Conservation (phyloP, 2,888 invertebrate species). For the Sinelater perroti region DNA sequence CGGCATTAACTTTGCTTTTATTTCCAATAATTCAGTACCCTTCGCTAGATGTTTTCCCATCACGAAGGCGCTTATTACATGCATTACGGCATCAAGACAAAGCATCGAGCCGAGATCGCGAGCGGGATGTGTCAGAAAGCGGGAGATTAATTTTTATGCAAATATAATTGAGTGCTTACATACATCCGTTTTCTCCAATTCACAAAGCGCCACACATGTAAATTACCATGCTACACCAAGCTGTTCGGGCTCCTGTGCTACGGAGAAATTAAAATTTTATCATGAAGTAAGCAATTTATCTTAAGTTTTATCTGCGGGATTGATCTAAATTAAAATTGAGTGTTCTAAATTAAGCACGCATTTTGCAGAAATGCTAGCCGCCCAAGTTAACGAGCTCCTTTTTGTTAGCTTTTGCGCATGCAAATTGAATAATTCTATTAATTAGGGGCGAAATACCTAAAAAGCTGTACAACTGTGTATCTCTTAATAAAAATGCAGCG, state of each 20-base stretch:
- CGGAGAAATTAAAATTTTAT: slow-evolving; percentile 45
- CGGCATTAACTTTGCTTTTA: too few relatives aligned
- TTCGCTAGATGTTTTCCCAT: too few relatives aligned
- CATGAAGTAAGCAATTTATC: slow-evolving; percentile 43
- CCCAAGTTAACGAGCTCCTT: slow-evolving; percentile 19
- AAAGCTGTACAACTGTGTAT: too few relatives aligned
- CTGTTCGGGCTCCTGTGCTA: slow-evolving; percentile 42
- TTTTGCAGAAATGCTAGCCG: slow-evolving; percentile 27
- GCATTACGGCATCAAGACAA: too few relatives aligned
- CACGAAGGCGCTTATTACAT: too few relatives aligned
- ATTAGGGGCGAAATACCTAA: too few relatives aligned
- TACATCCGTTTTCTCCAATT: slow-evolving; percentile 21
- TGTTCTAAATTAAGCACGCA: slow-evolving; percentile 35
- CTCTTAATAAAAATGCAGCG: background rate
- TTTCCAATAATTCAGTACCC: too few relatives aligned
- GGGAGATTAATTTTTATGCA: slow-evolving; percentile 9
- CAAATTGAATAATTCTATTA: slow-evolving; percentile 12
- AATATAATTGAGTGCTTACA: slow-evolving; percentile 13
- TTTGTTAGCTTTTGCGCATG: slow-evolving; percentile 15
- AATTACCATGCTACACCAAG: slow-evolving; percentile 42
- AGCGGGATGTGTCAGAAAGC: background rate
- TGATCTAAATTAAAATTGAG: slow-evolving; percentile 46
- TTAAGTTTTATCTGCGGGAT: slow-evolving; percentile 39
- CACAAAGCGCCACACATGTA: slow-evolving; percentile 37
- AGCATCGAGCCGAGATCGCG: too few relatives aligned